Percentiles rank a stretch among this genome's conserved stretches.
These are phyloP conservation scores for Zootoca vivipara DNA, from an alignment of 2,113 vertebrate genomes.

Conservation along the genomic window DNA sequence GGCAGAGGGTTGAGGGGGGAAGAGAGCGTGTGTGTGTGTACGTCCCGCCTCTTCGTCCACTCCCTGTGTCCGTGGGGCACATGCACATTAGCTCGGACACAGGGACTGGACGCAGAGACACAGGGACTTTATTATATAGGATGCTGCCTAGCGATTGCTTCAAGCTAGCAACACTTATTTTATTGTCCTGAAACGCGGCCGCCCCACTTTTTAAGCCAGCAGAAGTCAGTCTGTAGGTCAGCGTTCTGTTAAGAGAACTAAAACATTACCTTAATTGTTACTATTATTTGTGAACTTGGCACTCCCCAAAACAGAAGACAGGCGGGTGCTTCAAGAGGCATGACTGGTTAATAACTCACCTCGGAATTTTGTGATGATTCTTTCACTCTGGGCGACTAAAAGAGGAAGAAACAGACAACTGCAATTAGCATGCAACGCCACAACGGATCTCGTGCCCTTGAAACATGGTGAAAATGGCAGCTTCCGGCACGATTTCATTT, in stretches of 20 bases:
- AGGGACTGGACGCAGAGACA: too few species aligned
- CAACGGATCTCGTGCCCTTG: not conserved
- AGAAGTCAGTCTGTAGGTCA: too few species aligned
- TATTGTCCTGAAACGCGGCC: not conserved
- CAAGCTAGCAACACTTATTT: not conserved
- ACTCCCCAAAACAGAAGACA: too few species aligned
- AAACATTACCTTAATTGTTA: too few species aligned
- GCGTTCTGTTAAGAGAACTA: too few species aligned
- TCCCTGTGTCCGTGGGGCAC: too few species aligned
- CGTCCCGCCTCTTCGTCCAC: too few species aligned
- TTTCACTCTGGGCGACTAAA: conserved; percentile 95
- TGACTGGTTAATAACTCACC: conserved; percentile 74
- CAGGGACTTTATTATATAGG: too few species aligned
- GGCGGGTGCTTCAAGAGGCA: not conserved
- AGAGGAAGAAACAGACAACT: conserved; percentile 64
- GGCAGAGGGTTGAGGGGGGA: too few species aligned
- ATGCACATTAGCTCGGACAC: too few species aligned
- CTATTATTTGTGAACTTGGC: not conserved
- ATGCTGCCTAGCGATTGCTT: not conserved
- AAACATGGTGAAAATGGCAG: not conserved
- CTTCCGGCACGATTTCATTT: not conserved
- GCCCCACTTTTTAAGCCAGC: not conserved
- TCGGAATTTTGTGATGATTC: conserved; percentile 89
- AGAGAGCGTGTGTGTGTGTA: too few species aligned
- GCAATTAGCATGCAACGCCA: conserved; percentile 29